phyloP scores from a whole-genome alignment of 1,140 invertebrate genomes.

The Achroia grisella region DNA sequence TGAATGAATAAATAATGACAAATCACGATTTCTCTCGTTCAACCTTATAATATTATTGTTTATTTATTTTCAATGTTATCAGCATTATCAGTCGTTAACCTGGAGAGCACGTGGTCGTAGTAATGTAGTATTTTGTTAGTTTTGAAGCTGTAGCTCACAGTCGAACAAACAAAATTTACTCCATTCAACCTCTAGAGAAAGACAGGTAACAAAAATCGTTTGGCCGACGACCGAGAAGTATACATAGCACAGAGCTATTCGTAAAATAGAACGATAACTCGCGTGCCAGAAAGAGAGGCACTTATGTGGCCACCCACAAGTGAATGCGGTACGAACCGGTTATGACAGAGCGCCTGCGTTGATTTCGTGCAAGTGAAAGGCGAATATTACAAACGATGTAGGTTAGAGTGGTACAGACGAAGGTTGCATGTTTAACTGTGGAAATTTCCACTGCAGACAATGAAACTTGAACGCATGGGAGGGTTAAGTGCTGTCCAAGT shows the following conservation, averaged over 20 bases:
- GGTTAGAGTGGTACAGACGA: conserved; percentile 37
- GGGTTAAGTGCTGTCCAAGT: conserved; percentile 15
- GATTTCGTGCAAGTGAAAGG: conserved; percentile 45
- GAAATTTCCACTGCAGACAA: conserved; percentile 71
- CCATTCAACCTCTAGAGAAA: conserved; percentile 72
- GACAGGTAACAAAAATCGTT: conserved; percentile 71
- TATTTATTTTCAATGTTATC: conserved; percentile 66
- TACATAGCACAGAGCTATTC: conserved; percentile 71
- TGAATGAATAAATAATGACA: neutral
- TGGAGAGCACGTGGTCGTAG: conserved; percentile 62
- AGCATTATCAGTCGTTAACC: conserved; percentile 67
- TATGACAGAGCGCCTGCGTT: conserved; percentile 66
- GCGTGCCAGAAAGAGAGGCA: conserved; percentile 40
- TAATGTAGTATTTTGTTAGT: conserved; percentile 62
- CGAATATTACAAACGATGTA: conserved; percentile 21
- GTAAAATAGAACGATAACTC: conserved; percentile 69
- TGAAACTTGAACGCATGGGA: conserved; percentile 61
- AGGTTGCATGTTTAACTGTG: conserved; percentile 66
- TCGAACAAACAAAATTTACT: conserved; percentile 64
- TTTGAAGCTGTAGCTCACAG: conserved; percentile 71
- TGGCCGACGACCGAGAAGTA: conserved; percentile 71
- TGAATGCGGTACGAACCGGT: conserved; percentile 38
- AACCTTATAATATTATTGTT: conserved; percentile 33
- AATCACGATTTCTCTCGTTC: neutral
- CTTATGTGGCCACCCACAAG: conserved; percentile 24